A percentile compares a stretch with the other conserved stretches of the same genome.
phyloP scores from a whole-genome alignment of 2,113 vertebrate genomes.

The Xenus cinereus region DNA sequence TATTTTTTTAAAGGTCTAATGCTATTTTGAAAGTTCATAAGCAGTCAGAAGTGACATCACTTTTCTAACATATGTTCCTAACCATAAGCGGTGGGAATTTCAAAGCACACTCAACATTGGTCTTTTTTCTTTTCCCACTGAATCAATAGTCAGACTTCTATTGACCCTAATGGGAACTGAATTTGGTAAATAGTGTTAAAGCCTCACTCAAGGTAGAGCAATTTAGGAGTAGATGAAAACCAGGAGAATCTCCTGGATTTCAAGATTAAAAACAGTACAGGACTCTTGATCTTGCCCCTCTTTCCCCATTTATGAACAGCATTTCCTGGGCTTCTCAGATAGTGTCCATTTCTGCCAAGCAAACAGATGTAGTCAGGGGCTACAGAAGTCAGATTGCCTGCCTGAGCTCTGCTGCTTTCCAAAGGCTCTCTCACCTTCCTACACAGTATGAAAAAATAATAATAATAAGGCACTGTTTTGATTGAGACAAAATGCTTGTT shows the following conservation, averaged over 20 bases:
- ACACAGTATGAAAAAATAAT: slow-evolving; percentile 39
- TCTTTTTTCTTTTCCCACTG: not conserved
- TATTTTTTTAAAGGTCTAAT: not conserved
- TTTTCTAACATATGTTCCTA: not conserved
- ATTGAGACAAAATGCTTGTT: slow-evolving; percentile 78
- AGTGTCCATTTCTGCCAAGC: not conserved
- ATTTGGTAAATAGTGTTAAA: not conserved
- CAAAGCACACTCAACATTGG: not conserved
- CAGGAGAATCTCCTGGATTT: not conserved
- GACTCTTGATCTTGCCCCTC: not conserved
- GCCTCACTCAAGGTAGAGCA: not conserved
- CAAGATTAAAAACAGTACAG: not conserved
- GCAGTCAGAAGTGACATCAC: not conserved
- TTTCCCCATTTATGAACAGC: not conserved
- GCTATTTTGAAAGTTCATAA: not conserved
- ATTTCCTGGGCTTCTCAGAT: not conserved
- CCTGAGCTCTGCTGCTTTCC: not conserved
- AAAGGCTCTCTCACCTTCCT: slow-evolving; percentile 43
- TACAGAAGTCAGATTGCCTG: not conserved
- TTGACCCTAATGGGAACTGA: not conserved
- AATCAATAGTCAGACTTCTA: not conserved
- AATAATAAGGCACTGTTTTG: slow-evolving; percentile 60
- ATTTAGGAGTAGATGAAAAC: not conserved
- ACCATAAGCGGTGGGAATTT: not conserved
- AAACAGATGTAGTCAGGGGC: not conserved